Base-by-base conservation (phyloP, 2,113 vertebrate species). In the Ctenodactylus gundi region DNA sequence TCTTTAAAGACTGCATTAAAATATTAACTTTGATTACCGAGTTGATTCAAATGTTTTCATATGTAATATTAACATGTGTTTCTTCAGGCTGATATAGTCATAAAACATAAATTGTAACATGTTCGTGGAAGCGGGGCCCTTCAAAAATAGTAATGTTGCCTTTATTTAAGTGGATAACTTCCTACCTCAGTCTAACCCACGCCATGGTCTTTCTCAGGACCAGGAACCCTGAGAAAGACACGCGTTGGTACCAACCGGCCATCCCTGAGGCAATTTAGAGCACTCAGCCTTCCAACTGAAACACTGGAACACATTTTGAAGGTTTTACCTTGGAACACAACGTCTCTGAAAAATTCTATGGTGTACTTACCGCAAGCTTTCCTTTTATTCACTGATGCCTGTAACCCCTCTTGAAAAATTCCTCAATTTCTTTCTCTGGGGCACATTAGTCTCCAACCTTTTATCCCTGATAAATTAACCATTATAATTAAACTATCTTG, bases 391-490 rank as follows among this genome's bases (percentile, higher is more conserved):
- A 81, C 11, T n/a, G 39, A 72, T 20, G 9, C 60, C 95, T 81
- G 29, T 49, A 89, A 75, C n/a, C 14, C 15, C 31, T 94, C 53
- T 91, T 92, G 53, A 58, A 90, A 85, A 92, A 95, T 34, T 93
- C 75, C n/a, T 92, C 75, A 62, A 36, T 21, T 85, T 90, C 60
- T 77, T 44, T 95, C 58, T 93, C 86, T 93, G 65, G 46, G n/a
- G 15, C 25, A 87, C 21, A 77, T 90, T 64, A 93, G 67, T 8
- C 67, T 82, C 82, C 57, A 90, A 62, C 7, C 44, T 94, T 96
- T 95, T 93, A 73, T 96, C 58, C 72, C 70, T 95, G 85, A 94
- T 94, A 94, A 93, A 94, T 94, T 83, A 93, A 85, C 55, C 73
- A 23, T 94, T 92, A 88, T 90, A 92, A 95, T 94, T 90, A 88